phyloP scores from a whole-genome alignment of 2,888 invertebrate species.

The Drosophila subquinaria region DNA sequence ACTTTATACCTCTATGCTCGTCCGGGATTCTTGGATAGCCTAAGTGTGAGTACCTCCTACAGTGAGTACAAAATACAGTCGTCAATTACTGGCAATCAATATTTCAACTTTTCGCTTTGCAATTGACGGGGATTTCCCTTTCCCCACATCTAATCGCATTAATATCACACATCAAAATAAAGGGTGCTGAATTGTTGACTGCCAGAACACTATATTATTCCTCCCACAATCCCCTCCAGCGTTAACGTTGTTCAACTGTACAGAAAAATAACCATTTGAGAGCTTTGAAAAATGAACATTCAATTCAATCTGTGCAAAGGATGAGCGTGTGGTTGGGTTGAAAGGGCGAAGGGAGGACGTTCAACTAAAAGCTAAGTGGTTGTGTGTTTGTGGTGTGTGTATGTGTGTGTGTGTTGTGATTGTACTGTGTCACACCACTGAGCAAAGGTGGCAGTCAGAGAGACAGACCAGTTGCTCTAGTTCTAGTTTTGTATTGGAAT shows the following conservation, averaged over 20 bases:
- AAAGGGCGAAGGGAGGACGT: neutral
- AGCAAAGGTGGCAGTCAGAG: slow-evolving; percentile 29
- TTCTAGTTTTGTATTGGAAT: slow-evolving; percentile 15
- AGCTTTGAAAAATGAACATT: slow-evolving; percentile 14
- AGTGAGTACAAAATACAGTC: neutral
- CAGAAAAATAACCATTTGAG: slow-evolving; percentile 27
- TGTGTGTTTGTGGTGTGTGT: slow-evolving; percentile 5
- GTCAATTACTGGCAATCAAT: slow-evolving; percentile 25
- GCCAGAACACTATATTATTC: neutral
- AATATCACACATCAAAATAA: slow-evolving; percentile 50
- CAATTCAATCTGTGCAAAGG: neutral
- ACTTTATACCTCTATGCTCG: slow-evolving; percentile 28
- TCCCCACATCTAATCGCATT: slow-evolving; percentile 22
- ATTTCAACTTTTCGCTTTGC: slow-evolving; percentile 43
- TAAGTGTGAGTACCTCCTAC: neutral
- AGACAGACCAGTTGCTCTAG: slow-evolving; percentile 23
- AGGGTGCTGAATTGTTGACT: slow-evolving; percentile 20
- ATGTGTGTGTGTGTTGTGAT: slow-evolving; percentile 8
- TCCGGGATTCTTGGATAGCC: slow-evolving; percentile 10
- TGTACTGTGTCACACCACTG: slow-evolving; percentile 43
- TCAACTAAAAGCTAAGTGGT: slow-evolving; percentile 42
- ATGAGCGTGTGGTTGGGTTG: neutral
- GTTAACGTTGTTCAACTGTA: slow-evolving; percentile 52
- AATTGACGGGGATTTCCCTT: slow-evolving; percentile 13
- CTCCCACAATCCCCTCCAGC: slow-evolving; percentile 4